Evolutionary conservation across 2,888 invertebrate genomes (phyloP), one percentile per base, ranked within the genome.

Genomic region (Acleris literana): DNA sequence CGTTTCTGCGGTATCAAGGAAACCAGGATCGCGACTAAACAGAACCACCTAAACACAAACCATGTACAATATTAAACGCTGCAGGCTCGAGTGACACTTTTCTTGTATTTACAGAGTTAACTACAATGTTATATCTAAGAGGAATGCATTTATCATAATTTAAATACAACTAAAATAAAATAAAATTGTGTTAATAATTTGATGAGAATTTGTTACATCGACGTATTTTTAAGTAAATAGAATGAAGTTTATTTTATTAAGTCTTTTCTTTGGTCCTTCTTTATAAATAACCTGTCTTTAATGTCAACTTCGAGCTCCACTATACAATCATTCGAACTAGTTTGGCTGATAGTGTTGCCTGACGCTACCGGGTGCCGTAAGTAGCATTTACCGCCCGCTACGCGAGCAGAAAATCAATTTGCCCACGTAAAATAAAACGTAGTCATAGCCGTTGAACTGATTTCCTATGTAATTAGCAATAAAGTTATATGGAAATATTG

Each of bases 151-250:
- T 89, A 90, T 86, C 80, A 83, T 81, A 80, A 78, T 74, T 76
- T 80, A 78, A 79, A 77, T 78, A 82, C 74, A 75, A 72, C 76
- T 64, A 80, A 73, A 74, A 78, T 78, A 74, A 73, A 76, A 70
- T 81, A 84, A 82, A 79, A 86, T 85, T 86, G 81, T 85, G 83
- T 87, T 83, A 82, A 82, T 84, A 77, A 81, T 84, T 85, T 84
- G 82, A 80, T 80, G 81, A 80, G 83, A 81, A 83, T 86, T 87
- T 88, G 86, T 90, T 87, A 88, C 87, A 88, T 88, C 83, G 82
- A 88, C 87, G 75, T 89, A 88, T 85, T 84, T 84, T 82, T 88
- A 90, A 88, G 87, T 79, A 76, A 82, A 80, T 81, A 78, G 77
- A 85, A 82, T 81, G 64, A 69, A 84, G 79, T 86, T 87, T 90